Base-by-base conservation (phyloP, 2,888 invertebrate genomes). In the Mythimna loreyi region DNA sequence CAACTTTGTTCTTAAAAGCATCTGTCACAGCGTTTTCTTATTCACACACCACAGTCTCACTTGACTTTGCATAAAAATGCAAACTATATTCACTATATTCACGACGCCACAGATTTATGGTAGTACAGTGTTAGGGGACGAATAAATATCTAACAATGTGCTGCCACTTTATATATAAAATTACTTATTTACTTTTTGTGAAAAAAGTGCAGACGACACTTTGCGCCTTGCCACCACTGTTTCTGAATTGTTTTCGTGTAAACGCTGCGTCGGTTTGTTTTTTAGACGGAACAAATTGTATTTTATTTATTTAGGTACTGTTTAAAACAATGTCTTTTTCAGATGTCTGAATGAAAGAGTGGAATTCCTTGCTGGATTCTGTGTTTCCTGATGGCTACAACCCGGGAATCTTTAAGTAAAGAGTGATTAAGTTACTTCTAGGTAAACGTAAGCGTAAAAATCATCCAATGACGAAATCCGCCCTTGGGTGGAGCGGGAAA, bases 81-180 rank as follows among this genome's bases (percentile, higher is more conserved):
- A 91, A 92, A 92, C 90, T 92, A 91, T 91, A 92, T 93, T 92
- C 92, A 92, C 90, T 92, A 91, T 91, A 92, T 93, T 92, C 92
- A 92, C 89, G 87, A 88, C 88, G 86, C 84, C 89, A 89, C 89
- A 90, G 91, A 91, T 90, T 91, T 92, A 92, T 91, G 85, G 88
- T 76, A 70, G 77, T 84, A 85, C 83, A 80, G 90, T 87, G 90
- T 90, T 88, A 87, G 88, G 89, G 87, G 87, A 89, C 89, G 88
- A 88, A 91, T 91, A 90, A 91, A 91, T 90, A 90, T 89, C 86
- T 85, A 84, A 89, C 80, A 87, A 78, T 80, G 81, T 85, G 78
- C 61, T 67, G 78, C 83, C 19, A 73, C 50, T 28, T 86, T 87
- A 86, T 87, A 86, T 87, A 88, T 87, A 40, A 40, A 40, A 40